Evolutionary conservation across 2,113 vertebrate genomes (phyloP).

Genomic region (Todiramphus saurophagus): DNA sequence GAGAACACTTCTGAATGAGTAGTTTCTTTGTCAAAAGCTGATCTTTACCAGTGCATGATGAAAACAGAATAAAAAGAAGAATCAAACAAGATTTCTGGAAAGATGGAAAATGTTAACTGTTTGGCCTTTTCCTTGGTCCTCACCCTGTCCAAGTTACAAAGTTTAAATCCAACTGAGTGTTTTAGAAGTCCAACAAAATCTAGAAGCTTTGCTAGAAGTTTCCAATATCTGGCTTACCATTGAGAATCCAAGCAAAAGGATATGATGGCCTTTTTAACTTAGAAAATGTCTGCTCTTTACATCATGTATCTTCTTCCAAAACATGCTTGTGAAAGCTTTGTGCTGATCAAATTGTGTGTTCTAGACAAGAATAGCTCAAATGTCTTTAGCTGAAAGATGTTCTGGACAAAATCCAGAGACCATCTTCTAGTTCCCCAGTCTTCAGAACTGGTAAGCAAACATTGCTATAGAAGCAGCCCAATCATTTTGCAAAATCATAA

Average conservation of each 20-base stretch:
- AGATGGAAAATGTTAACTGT: neutral
- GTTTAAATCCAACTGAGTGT: neutral
- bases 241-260: neutral
- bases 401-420: slow-evolving; percentile 12
- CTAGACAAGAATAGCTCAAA: slow-evolving; percentile 7
- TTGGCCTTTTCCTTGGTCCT: neutral
- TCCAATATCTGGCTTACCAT: neutral
- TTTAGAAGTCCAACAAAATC: neutral
- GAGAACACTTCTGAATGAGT: neutral
- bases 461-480: neutral
- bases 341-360: neutral
- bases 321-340: neutral
- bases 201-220: neutral
- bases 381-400: neutral
- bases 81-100: neutral
- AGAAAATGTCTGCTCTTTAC: neutral
- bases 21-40: neutral
- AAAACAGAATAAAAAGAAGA: neutral
- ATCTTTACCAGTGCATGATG: neutral
- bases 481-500: neutral
- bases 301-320: neutral
- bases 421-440: neutral
- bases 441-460: neutral
- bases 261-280: neutral
- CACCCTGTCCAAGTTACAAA: neutral